Evolutionary conservation across 2,797 vertebrate genomes (phyloP), one percentile per base, ranked within the genome.

Genomic region (Mus minutoides): DNA sequence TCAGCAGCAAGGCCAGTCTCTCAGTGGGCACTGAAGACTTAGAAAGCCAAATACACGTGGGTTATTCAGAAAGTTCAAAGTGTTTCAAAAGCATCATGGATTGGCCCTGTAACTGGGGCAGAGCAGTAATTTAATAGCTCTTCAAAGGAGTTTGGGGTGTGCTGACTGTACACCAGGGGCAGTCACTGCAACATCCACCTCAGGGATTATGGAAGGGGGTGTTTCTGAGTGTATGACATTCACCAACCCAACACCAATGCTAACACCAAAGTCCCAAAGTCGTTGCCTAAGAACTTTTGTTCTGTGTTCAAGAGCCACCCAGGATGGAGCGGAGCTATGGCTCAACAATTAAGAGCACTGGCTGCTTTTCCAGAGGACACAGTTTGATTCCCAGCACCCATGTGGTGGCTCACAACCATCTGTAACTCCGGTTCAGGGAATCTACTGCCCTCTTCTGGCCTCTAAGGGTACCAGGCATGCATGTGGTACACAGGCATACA

Each of bases 81-180:
- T 19, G 69, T 91, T 79, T 92, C n/a, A 75, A 92, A 92, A 90
- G 83, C 54, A 52, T 16, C 13, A 56, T 64, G 29, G 80, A 52
- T 69, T 10, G 1, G 67, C 43, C 88, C 60, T 91, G 79, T 62
- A 79, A 69, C 49, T 12, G 69, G 86, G 83, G 37, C 84, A 75
- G 34, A n/a, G 24, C 2, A 6, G 67, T 7, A 14, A 78, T 56
- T 40, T 31, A 78, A 52, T 78, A 54, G 31, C 52, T 79, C 49
- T 79, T 79, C 52, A 54, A 12, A n/a, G 49, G 9, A 52, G 31
- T 16, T 79, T 79, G 49, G 49, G 31, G 49, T 54, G 31, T 79
- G 46, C 31, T 54, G 49, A 54, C 29, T n/a, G 77, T 16, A 46
- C 40, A 29, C 43, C 67, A n/a, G 31, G 19, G 67, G 67, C 13